Evolutionary conservation across 2,888 invertebrate species (phyloP).

Genomic region (Cephus nigrinus): DNA sequence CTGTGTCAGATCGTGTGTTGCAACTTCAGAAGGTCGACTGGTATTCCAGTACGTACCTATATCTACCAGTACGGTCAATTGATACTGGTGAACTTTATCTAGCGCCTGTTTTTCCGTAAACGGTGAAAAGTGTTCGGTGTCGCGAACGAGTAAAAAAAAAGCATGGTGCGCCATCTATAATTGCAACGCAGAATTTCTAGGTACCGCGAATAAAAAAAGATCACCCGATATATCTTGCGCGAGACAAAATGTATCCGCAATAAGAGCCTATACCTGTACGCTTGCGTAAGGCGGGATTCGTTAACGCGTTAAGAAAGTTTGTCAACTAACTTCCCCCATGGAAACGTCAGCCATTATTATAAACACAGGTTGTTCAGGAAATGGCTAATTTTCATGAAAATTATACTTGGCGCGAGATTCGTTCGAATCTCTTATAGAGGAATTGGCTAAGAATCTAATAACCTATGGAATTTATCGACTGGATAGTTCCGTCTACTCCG

Average conservation of each 20-base stretch:
- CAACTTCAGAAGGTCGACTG: constrained; percentile 66
- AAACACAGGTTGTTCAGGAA: background rate
- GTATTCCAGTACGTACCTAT: constrained; percentile 44
- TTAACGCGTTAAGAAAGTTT: background rate
- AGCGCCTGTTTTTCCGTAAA: background rate
- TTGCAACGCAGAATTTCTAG: too few species aligned
- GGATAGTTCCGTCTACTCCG: constrained; percentile 27
- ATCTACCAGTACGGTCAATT: background rate
- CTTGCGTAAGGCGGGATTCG: background rate
- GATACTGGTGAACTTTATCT: constrained; percentile 5
- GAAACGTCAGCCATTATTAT: background rate
- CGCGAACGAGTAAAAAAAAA: background rate
- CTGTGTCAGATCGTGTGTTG: constrained; percentile 63
- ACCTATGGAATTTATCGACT: constrained; percentile 57
- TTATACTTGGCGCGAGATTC: background rate
- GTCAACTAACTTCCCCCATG: background rate
- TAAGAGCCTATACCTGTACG: background rate
- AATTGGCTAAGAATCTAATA: constrained; percentile 44
- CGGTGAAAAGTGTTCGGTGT: background rate
- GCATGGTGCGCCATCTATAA: background rate
- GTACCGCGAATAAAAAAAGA: background rate
- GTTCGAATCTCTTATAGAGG: background rate
- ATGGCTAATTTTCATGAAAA: background rate
- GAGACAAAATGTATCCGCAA: background rate
- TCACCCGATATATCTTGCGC: background rate